A percentile compares a stretch with the other conserved stretches of the same genome.
Conservation (phyloP, 1,140 invertebrate species). For the Drosophila insularis region DNA sequence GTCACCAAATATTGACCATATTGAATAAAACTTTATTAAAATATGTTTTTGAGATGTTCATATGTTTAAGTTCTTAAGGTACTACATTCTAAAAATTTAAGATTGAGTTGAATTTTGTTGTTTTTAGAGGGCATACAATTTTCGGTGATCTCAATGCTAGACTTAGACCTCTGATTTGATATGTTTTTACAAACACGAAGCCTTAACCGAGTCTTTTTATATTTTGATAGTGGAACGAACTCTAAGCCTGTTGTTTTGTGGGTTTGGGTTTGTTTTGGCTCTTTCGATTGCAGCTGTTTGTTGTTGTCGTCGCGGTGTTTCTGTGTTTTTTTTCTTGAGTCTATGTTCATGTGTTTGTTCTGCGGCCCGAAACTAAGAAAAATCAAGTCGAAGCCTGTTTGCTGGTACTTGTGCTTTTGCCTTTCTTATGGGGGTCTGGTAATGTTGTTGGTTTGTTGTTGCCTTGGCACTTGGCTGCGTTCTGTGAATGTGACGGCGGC, state of each 20-base stretch:
- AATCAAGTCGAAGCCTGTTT: constrained; percentile 45
- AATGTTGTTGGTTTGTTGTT: constrained; percentile 50
- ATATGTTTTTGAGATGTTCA: too few species aligned
- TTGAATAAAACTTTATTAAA: too few species aligned
- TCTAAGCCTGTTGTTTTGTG: constrained; percentile 40
- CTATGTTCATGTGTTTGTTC: constrained; percentile 32
- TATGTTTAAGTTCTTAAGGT: too few species aligned
- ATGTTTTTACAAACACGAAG: constrained; percentile 36
- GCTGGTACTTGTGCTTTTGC: constrained; percentile 64
- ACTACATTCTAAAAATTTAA: too few species aligned
- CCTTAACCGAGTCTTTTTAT: constrained; percentile 7
- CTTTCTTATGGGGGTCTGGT: constrained; percentile 53
- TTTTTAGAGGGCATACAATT: background rate
- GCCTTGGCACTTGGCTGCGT: constrained; percentile 71
- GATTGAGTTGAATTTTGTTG: too few species aligned
- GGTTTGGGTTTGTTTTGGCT: constrained; percentile 38
- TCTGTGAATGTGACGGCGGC: constrained; percentile 52
- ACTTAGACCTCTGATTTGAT: constrained; percentile 23
- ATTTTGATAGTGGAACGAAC: constrained; percentile 38
- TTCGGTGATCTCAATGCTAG: background rate
- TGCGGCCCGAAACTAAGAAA: constrained; percentile 36
- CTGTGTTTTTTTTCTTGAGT: constrained; percentile 11
- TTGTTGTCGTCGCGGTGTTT: constrained; percentile 26
- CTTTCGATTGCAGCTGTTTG: constrained; percentile 46
- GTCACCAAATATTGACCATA: too few species aligned